Conservation (phyloP, 1,140 invertebrate species). For the Lysiphlebus fabarum region DNA sequence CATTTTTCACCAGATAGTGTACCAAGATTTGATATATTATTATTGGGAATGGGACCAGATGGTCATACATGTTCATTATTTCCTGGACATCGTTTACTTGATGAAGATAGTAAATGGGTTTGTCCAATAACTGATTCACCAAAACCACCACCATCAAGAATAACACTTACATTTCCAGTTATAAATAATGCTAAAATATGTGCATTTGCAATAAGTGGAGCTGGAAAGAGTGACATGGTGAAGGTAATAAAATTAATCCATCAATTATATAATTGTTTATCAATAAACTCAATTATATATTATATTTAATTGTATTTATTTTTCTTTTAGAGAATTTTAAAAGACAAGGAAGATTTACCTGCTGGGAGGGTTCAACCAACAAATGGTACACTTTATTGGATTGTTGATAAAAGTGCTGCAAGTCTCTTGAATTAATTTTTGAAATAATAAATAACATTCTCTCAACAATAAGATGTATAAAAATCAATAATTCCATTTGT, state of each 20-base stretch:
- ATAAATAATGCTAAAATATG: slow-evolving; percentile 84
- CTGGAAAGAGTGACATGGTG: slow-evolving; percentile 83
- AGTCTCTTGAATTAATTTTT: slow-evolving; percentile 8
- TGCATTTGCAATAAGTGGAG: slow-evolving; percentile 81
- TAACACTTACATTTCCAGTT: slow-evolving; percentile 91
- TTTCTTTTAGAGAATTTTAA: slow-evolving; percentile 67
- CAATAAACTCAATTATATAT: slow-evolving; percentile 5
- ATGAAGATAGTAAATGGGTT: slow-evolving; percentile 70
- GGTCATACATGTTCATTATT: slow-evolving; percentile 98
- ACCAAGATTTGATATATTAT: slow-evolving; percentile 80
- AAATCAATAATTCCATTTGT: too few relatives aligned
- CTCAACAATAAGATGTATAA: too few relatives aligned
- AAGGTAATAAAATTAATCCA: slow-evolving; percentile 62
- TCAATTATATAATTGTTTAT: slow-evolving; percentile 6
- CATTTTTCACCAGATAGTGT: slow-evolving; percentile 61
- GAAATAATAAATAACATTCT: too few relatives aligned
- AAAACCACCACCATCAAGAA: slow-evolving; percentile 86
- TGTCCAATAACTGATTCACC: slow-evolving; percentile 88
- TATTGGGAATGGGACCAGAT: slow-evolving; percentile 96
- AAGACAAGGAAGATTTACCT: slow-evolving; percentile 71
- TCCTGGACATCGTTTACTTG: slow-evolving; percentile 75
- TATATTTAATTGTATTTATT: slow-evolving; percentile 2
- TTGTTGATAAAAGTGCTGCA: slow-evolving; percentile 75
- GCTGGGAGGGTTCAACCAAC: slow-evolving; percentile 68
- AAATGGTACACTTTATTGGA: slow-evolving; percentile 72